Conservation (phyloP, 2,888 invertebrate species). For the Sesia bembeciformis region DNA sequence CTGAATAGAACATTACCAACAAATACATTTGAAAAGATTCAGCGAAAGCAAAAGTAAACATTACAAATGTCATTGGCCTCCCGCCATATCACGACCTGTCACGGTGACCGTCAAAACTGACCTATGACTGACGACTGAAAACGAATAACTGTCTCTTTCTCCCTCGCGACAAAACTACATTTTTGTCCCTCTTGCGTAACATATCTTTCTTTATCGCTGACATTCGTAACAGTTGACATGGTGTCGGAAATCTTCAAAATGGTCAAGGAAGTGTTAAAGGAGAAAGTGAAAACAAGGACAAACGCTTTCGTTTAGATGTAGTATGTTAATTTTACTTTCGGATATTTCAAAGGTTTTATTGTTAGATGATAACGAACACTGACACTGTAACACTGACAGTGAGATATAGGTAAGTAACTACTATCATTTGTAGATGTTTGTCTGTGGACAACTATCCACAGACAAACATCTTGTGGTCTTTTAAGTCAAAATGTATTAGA, state of each 20-base stretch:
- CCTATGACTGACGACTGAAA: neutral
- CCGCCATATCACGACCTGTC: slow-evolving; percentile 14
- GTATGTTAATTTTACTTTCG: neutral
- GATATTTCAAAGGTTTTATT: neutral
- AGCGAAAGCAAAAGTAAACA: slow-evolving; percentile 47
- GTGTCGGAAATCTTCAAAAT: neutral
- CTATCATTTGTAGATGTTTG: too few species aligned
- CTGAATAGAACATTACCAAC: too few species aligned
- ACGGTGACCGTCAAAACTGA: slow-evolving; percentile 21
- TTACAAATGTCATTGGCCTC: slow-evolving; percentile 34
- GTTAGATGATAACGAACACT: too few species aligned
- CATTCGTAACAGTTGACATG: neutral
- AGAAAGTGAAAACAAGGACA: neutral
- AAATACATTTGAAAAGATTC: neutral
- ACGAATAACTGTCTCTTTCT: neutral
- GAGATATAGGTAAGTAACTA: too few species aligned
- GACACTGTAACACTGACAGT: too few species aligned
- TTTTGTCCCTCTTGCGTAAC: too few species aligned
- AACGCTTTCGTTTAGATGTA: neutral
- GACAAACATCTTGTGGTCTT: too few species aligned
- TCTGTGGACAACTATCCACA: too few species aligned
- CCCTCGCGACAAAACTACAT: neutral
- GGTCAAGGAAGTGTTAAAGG: neutral
- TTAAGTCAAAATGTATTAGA: too few species aligned
- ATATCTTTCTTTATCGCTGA: neutral